Base-by-base conservation (phyloP, 2,113 vertebrate species). In the Mola mola region DNA sequence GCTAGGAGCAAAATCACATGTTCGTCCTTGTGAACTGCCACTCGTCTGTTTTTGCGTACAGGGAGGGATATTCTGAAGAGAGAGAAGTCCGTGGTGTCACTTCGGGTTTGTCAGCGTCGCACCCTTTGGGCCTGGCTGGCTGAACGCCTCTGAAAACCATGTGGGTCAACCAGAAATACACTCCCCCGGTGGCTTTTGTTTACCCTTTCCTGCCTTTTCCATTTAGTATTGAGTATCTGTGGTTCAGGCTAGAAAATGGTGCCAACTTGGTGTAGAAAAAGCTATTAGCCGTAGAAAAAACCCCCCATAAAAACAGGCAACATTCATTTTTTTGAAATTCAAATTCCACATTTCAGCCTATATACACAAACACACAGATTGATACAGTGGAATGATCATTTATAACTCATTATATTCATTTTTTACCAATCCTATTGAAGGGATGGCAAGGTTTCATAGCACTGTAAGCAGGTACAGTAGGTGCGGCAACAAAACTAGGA, bases 111-210 rank as follows among this genome's bases (percentile, higher is more conserved):
- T 89, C 79, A 87, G 64, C 20, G 1, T 65, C 38, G 6, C n/a
- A 29, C 65, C 74, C 73, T 69, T 68, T 66, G 67, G 85, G 70
- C 75, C 58, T 12, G 24, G 58, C 57, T 71, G 66, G 57, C 72
- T 57, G 40, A 60, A 42, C 13, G 29, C 67, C 40, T 84, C 44
- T 48, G 48, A 70, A 79, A 76, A 75, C 46, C 78, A 82, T 78
- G 53, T 83, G 81, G 81, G 71, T 78, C 75, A 79, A 75, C 74
- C 66, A 83, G 69, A 86, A 88, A 86, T 78, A 81, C 78, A 40
- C 25, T 22, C 31, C 12, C 71, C 79, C 72, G 25, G 55, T 72
- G 62, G 81, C 83, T 78, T 56, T 29, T 47, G 64, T 60, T 80
- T 72, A 75, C 78, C 78, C 72, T 74, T 61, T 50, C 37, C 38